Conservation (phyloP, 2,113 vertebrate species). For the Bufo gargarizans region DNA sequence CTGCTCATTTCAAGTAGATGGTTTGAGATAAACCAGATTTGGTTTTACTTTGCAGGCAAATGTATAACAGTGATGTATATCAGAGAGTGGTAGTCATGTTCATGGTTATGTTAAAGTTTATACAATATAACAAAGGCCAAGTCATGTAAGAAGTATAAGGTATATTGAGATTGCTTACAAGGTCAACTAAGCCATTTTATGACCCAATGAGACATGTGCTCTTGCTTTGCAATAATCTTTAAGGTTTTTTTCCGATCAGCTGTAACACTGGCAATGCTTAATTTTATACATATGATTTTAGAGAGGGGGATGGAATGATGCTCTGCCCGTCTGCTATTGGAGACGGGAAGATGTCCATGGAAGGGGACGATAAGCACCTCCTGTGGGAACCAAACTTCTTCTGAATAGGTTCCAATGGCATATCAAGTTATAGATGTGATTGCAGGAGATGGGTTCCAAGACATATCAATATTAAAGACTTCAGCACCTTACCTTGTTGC, state of each 20-base stretch:
- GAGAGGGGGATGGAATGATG: no score
- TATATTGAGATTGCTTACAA: neutral
- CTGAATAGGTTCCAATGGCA: no score
- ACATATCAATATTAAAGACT: no score
- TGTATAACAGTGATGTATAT: neutral
- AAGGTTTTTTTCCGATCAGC: neutral
- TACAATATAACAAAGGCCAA: neutral
- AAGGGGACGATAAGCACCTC: no score
- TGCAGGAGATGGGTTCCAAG: no score
- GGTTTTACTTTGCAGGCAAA: constrained; percentile 8
- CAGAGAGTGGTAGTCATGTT: neutral
- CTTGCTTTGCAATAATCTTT: neutral
- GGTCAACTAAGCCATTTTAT: neutral
- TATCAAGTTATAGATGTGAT: no score
- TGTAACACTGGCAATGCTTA: no score
- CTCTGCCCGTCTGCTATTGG: no score
- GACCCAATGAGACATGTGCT: neutral
- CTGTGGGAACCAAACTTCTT: no score
- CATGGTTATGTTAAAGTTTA: constrained; percentile 1
- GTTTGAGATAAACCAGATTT: constrained; percentile 31
- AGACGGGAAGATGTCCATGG: no score
- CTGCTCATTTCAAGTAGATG: neutral
- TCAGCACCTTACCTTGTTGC: no score
- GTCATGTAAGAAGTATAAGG: neutral
- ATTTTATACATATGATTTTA: no score